phyloP scores from a whole-genome alignment of 1,140 invertebrate genomes.

The Piezodorus guildinii region DNA sequence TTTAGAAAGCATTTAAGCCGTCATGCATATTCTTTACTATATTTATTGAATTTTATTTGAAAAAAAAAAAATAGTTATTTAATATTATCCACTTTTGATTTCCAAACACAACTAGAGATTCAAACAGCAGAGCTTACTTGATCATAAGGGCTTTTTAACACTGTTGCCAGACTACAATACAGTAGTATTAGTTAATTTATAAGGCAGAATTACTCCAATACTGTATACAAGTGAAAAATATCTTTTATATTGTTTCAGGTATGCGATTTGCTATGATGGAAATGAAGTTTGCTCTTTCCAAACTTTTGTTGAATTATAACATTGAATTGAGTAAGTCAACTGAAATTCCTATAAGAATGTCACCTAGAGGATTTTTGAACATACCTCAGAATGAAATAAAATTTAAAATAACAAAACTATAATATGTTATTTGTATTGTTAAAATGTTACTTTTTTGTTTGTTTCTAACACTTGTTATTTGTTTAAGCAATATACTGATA shows the following conservation, averaged over 20 bases:
- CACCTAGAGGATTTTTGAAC: not conserved
- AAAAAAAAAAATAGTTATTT: no score
- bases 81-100: no score
- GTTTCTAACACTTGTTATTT: not conserved
- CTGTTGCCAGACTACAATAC: no score
- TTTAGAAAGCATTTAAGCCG: no score
- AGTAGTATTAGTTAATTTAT: no score
- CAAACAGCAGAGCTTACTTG: no score
- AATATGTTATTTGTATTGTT: not conserved
- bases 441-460: not conserved
- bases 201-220: no score
- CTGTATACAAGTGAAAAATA: no score
- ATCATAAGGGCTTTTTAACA: no score
- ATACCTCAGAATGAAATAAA: not conserved
- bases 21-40: no score
- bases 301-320: not conserved
- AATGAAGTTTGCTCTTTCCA: constrained; percentile 9
- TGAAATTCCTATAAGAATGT: not conserved
- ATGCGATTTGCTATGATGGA: constrained; percentile 2
- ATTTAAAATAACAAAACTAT: not conserved
- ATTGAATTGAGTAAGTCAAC: constrained; percentile 1
- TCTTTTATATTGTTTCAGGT: not conserved
- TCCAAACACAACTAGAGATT: no score
- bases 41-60: no score
- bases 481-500: not conserved